Conservation (phyloP, 2,797 vertebrate genomes). For the Syngnathus acus region DNA sequence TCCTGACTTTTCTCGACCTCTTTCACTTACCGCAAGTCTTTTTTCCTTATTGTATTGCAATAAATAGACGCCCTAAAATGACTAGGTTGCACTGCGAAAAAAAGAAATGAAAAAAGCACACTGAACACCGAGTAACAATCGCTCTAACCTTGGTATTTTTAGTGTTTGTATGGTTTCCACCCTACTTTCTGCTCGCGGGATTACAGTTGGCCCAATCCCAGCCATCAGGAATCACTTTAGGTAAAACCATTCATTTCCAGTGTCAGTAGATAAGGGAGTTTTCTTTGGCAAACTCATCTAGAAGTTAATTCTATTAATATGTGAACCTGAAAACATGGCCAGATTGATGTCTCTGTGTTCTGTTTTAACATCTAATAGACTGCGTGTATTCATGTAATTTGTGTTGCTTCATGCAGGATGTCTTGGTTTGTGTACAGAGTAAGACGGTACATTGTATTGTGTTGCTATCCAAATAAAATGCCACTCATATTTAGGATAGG, state of each 20-base stretch:
- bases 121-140: background rate
- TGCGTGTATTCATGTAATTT: background rate
- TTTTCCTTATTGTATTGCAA: too few relatives aligned
- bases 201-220: background rate
- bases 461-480: background rate
- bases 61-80: too few relatives aligned
- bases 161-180: background rate
- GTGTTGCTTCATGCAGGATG: background rate
- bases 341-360: background rate
- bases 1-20: too few relatives aligned
- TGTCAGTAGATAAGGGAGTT: background rate
- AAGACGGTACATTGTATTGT: background rate
- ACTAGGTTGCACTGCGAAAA: too few relatives aligned
- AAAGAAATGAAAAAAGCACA: background rate
- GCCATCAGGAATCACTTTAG: background rate
- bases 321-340: background rate
- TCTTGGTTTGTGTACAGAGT: background rate
- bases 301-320: slow-evolving; percentile 1
- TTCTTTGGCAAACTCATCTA: background rate
- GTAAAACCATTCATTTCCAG: background rate
- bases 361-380: background rate
- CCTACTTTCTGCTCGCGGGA: background rate
- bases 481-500: background rate
- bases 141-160: background rate
- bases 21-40: too few relatives aligned